Conservation (phyloP, 2,888 invertebrate genomes). For the Cyrtodaria siliqua region DNA sequence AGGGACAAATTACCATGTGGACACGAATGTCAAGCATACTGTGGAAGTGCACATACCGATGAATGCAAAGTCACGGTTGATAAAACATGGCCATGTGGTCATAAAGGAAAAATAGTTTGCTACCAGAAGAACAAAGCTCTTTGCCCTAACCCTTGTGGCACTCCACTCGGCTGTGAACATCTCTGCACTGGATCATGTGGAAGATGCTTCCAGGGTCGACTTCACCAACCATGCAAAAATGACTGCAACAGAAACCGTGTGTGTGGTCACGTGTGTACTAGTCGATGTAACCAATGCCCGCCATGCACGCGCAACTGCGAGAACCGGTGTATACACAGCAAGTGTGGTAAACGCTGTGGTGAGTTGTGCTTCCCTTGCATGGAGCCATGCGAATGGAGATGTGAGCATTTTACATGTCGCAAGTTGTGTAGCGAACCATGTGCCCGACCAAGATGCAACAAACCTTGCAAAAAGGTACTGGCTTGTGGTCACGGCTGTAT, state of each 20-base stretch:
- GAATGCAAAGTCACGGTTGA: slow-evolving; percentile 39
- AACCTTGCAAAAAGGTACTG: slow-evolving; percentile 81
- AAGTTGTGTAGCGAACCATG: slow-evolving; percentile 85
- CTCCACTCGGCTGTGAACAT: slow-evolving; percentile 74
- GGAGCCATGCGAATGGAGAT: slow-evolving; percentile 83
- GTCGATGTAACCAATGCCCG: slow-evolving; percentile 81
- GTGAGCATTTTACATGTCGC: slow-evolving; percentile 81
- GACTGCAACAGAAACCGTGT: slow-evolving; percentile 88
- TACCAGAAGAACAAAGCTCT: slow-evolving; percentile 29
- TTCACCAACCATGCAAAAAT: slow-evolving; percentile 89
- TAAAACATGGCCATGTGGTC: slow-evolving; percentile 64
- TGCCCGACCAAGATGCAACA: slow-evolving; percentile 81
- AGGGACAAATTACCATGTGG: too few species aligned
- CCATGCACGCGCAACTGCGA: slow-evolving; percentile 85
- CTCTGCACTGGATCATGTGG: slow-evolving; percentile 85
- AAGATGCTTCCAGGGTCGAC: slow-evolving; percentile 88
- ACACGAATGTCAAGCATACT: slow-evolving; percentile 67
- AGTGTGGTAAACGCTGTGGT: slow-evolving; percentile 79
- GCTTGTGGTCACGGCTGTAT: slow-evolving; percentile 87
- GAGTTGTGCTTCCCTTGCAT: slow-evolving; percentile 81
- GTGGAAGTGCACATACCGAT: slow-evolving; percentile 55
- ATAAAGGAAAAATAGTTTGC: slow-evolving; percentile 51
- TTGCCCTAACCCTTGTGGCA: slow-evolving; percentile 53
- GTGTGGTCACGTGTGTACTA: slow-evolving; percentile 84
- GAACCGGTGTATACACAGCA: slow-evolving; percentile 82